Percentiles rank a stretch among this genome's conserved stretches.
Evolutionary conservation across 2,113 vertebrate genomes (phyloP).

Genomic region (Oenanthe melanoleuca): DNA sequence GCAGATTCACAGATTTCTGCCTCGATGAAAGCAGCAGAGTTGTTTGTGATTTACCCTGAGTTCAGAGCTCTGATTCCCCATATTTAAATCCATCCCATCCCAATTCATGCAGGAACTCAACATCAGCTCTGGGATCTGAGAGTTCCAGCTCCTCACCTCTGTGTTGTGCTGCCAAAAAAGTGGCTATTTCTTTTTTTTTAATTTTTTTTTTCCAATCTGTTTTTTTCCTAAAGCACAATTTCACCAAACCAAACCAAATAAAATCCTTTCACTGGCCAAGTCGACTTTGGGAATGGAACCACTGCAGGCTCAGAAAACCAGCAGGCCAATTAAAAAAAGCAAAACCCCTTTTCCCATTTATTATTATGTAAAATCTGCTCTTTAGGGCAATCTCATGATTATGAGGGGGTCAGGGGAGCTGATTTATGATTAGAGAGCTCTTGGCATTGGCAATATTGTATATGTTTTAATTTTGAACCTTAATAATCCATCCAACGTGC

Average conservation of each 20-base stretch:
- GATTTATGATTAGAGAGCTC: constrained; percentile 69
- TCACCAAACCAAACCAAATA: neutral
- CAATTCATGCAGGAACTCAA: neutral
- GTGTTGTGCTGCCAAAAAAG: neutral
- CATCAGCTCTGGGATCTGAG: neutral
- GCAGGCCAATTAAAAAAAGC: constrained; percentile 49
- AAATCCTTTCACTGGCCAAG: neutral
- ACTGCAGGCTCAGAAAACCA: neutral
- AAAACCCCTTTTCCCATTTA: neutral
- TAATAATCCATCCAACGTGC: constrained; percentile 52
- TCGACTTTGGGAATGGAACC: neutral
- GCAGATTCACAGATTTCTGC: neutral
- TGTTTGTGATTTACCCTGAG: neutral
- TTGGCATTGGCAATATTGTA: constrained; percentile 57
- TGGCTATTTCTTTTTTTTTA: no score
- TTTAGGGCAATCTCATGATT: constrained; percentile 68
- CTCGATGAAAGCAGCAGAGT: neutral
- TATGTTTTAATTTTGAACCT: constrained; percentile 65
- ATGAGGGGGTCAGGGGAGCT: constrained; percentile 64
- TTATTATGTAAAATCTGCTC: constrained; percentile 62
- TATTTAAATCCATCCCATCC: neutral
- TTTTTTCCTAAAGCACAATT: neutral
- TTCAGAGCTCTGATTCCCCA: neutral
- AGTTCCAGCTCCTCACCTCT: neutral
- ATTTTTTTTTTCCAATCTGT: rapidly evolving